Percentiles rank a stretch among this genome's conserved stretches.
Evolutionary conservation across 1,140 invertebrate genomes (phyloP).

Genomic region (Philaenus spumarius): DNA sequence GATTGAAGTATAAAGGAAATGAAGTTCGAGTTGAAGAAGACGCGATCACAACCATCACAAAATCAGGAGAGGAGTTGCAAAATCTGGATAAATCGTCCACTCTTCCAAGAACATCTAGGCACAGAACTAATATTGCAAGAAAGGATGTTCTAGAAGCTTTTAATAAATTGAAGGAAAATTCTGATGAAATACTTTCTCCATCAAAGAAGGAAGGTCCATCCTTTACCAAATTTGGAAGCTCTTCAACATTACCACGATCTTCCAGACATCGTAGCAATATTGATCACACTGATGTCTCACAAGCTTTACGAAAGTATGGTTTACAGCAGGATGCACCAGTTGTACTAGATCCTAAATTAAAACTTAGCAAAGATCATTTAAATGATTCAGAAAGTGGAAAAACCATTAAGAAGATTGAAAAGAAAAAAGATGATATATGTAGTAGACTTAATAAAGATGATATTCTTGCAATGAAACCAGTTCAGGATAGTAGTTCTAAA

Average conservation of each 20-base stretch:
- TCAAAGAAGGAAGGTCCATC: background rate
- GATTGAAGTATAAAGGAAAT: conserved; percentile 40
- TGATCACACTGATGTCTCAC: conserved; percentile 22
- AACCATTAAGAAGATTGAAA: background rate
- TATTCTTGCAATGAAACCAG: background rate
- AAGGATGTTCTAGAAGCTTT: conserved; percentile 22
- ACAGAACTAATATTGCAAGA: conserved; percentile 24
- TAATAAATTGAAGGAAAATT: conserved; percentile 21
- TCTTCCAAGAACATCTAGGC: conserved; percentile 22
- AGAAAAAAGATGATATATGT: conserved; percentile 1
- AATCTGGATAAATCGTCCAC: conserved; percentile 34
- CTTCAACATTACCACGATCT: conserved; percentile 22
- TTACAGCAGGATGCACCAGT: background rate
- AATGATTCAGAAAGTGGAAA: background rate
- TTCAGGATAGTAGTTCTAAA: conserved; percentile 2
- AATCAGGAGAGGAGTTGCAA: conserved; percentile 42
- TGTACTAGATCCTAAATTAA: background rate
- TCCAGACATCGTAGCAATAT: conserved; percentile 21
- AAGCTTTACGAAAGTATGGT: conserved; percentile 19
- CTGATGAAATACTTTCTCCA: background rate
- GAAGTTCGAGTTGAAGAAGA: conserved; percentile 32
- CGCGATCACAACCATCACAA: conserved; percentile 39
- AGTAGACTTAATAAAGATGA: background rate
- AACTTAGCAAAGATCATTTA: too few species aligned
- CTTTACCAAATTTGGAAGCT: conserved; percentile 5